Base-by-base conservation (phyloP, 2,797 vertebrate genomes). In the Menidia menidia region DNA sequence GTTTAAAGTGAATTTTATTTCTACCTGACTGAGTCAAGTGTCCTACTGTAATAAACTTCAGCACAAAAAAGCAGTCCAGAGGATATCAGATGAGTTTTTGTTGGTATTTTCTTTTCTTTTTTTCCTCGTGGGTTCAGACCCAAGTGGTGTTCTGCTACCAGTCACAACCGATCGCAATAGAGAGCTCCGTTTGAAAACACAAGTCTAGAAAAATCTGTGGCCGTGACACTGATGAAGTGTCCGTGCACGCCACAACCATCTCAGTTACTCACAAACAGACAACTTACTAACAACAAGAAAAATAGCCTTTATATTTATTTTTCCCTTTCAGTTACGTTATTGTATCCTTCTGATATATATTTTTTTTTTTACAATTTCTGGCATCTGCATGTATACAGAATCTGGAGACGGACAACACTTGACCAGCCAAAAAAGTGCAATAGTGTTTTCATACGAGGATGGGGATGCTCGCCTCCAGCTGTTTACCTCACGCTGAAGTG, bases 371-470 rank as follows among this genome's bases (percentile, higher is more conserved):
- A 61, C 68, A 70, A 62, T 60, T 64, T 55, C 2, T 19, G 76
- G 64, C 69, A 42, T 70, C 35, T 39, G 60, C 70, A 66, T 61
- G 67, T 25, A 66, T 15, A 50, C 64, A 63, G 58, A 87, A 87
- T 82, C 77, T 80, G 85, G 78, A 85, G 82, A 83, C 82, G 81
- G 86, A 87, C 76, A 44, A 85, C 87, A 88, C 89, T 85, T 89
- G 75, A 87, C 82, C 83, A 89, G 87, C 89, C 83, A 77, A 89
- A 89, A 25, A 88, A 87, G 88, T 91, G 89, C 92, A 93, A 93
- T 93, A 92, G 90, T 81, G 85, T 88, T 86, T 90, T 83, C 85
- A 86, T 68, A 89, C 64, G 59, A 77, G 4, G 64, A 77, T 70
- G 73, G 87, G 72, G 88, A 77, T 78, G 77, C 77, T 87, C 78